Base-by-base conservation (phyloP, 2,888 invertebrate genomes). In the Pseudoips prasinana region DNA sequence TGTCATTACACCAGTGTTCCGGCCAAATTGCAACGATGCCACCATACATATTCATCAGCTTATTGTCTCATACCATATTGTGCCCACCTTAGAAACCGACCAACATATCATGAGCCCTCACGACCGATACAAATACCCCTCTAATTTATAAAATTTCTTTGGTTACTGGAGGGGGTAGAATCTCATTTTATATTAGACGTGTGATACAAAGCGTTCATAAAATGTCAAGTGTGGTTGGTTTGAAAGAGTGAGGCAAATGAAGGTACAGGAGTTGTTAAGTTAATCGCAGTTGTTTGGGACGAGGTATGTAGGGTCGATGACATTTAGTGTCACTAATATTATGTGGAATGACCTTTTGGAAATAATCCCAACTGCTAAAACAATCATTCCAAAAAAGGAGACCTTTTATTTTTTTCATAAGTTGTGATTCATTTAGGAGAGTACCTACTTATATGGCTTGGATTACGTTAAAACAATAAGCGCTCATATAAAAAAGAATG, bases 1-100 rank as follows among this genome's bases (percentile, higher is more conserved):
- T 83, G 83, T 84, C 82, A 84, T 83, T 76, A 81, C 76, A 72
- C 75, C 76, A 74, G 68, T 73, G 75, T 73, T 70, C 74, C 74
- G 72, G 63, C 78, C 81, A 82, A 85, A 86, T 86, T 85, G 86
- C 85, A 77, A 57, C 66, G 79, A 73, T 76, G 79, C 75, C 75
- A 67, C 73, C 78, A 84, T 86, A 76, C 81, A 86, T 86, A 86
- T 87, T 86, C 86, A 86, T 68, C 67, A 57, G 31, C 50, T 64
- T 64, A 86, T 85, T 87, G 86, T 87, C 81, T 85, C 77, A 71
- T 59, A 51, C 46, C 50, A 70, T 66, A 81, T 79, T 82, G 79
- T 77, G 55, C 63, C 66, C 66, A 69, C 73, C 71, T 69, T 66
- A 55, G 56, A 39, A 36, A 48, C 28, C 47, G 25, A 45, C 83